Percentiles rank a stretch among this genome's conserved stretches.
Conservation (phyloP, 2,888 invertebrate species). For the Phyto melanocephala region DNA sequence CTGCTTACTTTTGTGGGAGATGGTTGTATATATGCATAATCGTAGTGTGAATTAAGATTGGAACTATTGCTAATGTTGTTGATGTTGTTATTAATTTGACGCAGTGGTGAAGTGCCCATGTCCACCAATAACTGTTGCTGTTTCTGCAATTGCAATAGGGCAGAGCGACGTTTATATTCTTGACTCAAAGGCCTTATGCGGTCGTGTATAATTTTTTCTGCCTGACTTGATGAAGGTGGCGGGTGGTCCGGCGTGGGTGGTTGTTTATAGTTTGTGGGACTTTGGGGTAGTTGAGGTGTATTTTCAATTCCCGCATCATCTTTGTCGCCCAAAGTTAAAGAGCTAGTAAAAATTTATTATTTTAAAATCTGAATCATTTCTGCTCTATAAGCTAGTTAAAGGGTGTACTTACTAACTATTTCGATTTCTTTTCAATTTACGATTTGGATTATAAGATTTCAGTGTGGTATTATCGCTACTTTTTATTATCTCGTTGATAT, state of each 20-base stretch:
- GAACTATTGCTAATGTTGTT: slow-evolving; percentile 47
- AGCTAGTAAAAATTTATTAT: slow-evolving; percentile 59
- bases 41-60: slow-evolving; percentile 70
- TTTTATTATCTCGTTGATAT: slow-evolving; percentile 70
- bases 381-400: too few relatives aligned
- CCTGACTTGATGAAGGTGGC: slow-evolving; percentile 93
- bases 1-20: slow-evolving; percentile 54
- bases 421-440: slow-evolving; percentile 77
- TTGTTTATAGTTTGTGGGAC: slow-evolving; percentile 93
- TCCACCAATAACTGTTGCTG: slow-evolving; percentile 72
- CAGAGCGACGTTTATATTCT: slow-evolving; percentile 81
- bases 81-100: slow-evolving; percentile 53
- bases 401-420: slow-evolving; percentile 73
- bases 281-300: slow-evolving; percentile 83
- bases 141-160: slow-evolving; percentile 71
- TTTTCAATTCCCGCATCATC: slow-evolving; percentile 74
- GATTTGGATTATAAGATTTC: slow-evolving; percentile 78
- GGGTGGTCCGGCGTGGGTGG: slow-evolving; percentile 97
- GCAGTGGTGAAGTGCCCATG: slow-evolving; percentile 73
- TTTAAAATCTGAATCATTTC: too few relatives aligned
- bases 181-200: slow-evolving; percentile 93
- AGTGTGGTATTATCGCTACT: slow-evolving; percentile 73
- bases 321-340: slow-evolving; percentile 68
- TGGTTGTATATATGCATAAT: slow-evolving; percentile 70
- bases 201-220: slow-evolving; percentile 92